Conservation (phyloP, 2,797 vertebrate species). For the Erpetoichthys calabaricus region DNA sequence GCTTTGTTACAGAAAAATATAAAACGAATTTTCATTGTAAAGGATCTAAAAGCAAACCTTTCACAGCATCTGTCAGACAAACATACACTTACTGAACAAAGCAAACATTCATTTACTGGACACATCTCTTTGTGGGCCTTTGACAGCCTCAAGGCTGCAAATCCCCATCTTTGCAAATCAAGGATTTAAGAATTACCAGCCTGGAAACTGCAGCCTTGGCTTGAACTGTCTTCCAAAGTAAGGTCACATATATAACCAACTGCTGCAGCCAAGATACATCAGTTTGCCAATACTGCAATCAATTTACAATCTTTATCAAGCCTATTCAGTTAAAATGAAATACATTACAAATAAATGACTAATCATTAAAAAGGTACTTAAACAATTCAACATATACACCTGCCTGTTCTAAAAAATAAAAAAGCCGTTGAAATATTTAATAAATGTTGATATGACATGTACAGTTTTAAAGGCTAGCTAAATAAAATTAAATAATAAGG, state of each 20-base stretch:
- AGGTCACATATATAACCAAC: conserved; percentile 19
- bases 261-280: conserved; percentile 1
- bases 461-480: too few species aligned
- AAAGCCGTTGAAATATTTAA: neutral
- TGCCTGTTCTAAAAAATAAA: neutral
- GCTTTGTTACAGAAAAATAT: neutral
- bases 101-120: too few species aligned
- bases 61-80: neutral
- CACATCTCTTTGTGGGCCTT: conserved; percentile 2
- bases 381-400: too few species aligned
- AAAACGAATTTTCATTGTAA: neutral
- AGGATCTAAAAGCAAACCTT: conserved; percentile 1
- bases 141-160: conserved; percentile 24
- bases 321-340: too few species aligned
- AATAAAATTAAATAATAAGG: too few species aligned
- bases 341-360: too few species aligned
- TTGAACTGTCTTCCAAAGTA: conserved; percentile 13
- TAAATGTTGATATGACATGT: too few species aligned
- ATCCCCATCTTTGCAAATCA: conserved; percentile 36
- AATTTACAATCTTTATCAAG: neutral
- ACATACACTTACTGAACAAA: neutral
- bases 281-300: neutral
- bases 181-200: conserved; percentile 44
- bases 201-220: conserved; percentile 18
- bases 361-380: too few species aligned